A percentile compares a stretch with the other conserved stretches of the same genome.
phyloP scores from a whole-genome alignment of 2,113 vertebrate species.

The Xiphias gladius region DNA sequence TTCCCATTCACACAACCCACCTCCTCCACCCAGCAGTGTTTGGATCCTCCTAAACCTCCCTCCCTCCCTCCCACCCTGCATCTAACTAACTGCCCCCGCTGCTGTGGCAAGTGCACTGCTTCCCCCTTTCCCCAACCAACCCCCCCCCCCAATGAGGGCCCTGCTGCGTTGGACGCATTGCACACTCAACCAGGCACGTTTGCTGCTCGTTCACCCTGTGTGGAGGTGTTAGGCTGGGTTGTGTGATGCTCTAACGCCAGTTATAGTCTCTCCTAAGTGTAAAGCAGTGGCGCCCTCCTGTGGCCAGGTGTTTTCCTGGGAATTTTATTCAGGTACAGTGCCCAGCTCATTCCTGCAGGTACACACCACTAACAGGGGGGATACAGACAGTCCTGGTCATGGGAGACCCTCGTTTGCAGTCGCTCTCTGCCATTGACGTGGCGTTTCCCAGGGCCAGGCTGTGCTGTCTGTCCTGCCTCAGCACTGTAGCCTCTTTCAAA shows the following conservation, averaged over 20 bases:
- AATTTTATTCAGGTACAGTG: slow-evolving; percentile 88
- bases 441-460: slow-evolving; percentile 72
- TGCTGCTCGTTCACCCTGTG: slow-evolving; percentile 80
- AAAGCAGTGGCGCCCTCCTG: slow-evolving; percentile 88
- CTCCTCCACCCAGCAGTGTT: slow-evolving; percentile 57
- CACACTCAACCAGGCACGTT: slow-evolving; percentile 83
- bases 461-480: slow-evolving; percentile 67
- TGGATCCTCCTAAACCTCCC: slow-evolving; percentile 50
- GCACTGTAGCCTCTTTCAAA: slow-evolving; percentile 56
- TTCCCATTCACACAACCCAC: neutral
- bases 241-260: slow-evolving; percentile 86
- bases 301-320: slow-evolving; percentile 90
- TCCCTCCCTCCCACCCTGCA: slow-evolving; percentile 39
- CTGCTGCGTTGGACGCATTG: slow-evolving; percentile 80
- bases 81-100: slow-evolving; percentile 59
- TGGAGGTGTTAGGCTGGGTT: slow-evolving; percentile 80
- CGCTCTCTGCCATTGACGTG: slow-evolving; percentile 2
- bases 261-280: slow-evolving; percentile 90
- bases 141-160: slow-evolving; percentile 53
- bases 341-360: slow-evolving; percentile 78
- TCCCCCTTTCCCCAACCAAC: slow-evolving; percentile 22
- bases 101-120: slow-evolving; percentile 67
- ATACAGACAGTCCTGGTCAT: slow-evolving; percentile 63
- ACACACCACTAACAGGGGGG: slow-evolving; percentile 67
- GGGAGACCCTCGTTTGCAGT: slow-evolving; percentile 55